Conservation (phyloP, 2,888 invertebrate species). For the Agonopterix subpropinquella region DNA sequence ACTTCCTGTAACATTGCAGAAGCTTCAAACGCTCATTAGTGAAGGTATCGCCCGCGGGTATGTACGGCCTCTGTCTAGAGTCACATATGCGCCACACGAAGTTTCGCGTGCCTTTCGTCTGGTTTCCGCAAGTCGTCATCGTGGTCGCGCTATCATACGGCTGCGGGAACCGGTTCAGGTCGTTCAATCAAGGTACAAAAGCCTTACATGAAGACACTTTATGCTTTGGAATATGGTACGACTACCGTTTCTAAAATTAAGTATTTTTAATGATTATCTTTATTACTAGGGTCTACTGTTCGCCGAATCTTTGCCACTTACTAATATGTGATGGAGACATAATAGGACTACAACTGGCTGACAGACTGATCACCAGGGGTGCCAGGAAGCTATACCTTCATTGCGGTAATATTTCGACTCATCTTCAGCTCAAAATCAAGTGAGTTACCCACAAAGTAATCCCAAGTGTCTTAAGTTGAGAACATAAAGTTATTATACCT, state of each 20-base stretch:
- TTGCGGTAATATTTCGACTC: no score
- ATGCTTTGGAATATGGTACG: no score
- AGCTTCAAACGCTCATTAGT: slow-evolving; percentile 30
- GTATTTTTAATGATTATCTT: no score
- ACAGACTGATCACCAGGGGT: no score
- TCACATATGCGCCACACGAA: slow-evolving; percentile 31
- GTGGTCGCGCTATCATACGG: slow-evolving; percentile 41
- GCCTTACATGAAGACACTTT: no score
- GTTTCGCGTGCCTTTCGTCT: slow-evolving; percentile 35
- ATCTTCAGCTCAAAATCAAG: slow-evolving; percentile 2
- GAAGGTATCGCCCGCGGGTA: slow-evolving; percentile 43
- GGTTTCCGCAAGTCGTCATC: slow-evolving; percentile 37
- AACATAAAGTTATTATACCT: no score
- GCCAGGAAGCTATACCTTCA: no score
- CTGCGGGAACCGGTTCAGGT: slow-evolving; percentile 8
- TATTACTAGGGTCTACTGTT: no score
- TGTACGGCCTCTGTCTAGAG: slow-evolving; percentile 43
- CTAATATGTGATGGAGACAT: no score
- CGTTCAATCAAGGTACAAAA: slow-evolving; percentile 18
- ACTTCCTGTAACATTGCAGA: slow-evolving; percentile 15
- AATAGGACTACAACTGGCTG: no score
- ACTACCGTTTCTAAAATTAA: no score
- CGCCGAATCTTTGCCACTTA: slow-evolving; percentile 7
- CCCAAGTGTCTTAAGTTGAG: no score
- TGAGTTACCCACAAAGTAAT: not conserved